Base-by-base conservation (phyloP, 1,140 invertebrate genomes). In the Antheraea pernyi region DNA sequence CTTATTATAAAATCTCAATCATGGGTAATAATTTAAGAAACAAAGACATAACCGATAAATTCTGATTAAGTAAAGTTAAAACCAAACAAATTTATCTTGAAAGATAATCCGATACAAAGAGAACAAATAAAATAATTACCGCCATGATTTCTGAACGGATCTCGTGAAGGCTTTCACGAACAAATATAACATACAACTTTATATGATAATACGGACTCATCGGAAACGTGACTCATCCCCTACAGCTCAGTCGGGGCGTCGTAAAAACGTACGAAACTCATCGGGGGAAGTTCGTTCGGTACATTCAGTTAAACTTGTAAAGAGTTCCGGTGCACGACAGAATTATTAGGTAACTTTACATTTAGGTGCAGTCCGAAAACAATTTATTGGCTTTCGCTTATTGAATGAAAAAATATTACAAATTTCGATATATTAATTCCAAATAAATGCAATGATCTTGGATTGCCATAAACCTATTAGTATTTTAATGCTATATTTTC, bases 261-360 rank as follows among this genome's bases (percentile, higher is more conserved):
- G 67, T 74, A 74, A 74, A 67, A 72, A 71, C 67, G 70, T 79
- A 78, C 10, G 77, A 85, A 83, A 80, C 71, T 79, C 68, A 67
- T 65, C 59, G 72, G 73, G 74, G 73, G 74, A 76, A 81, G 69
- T 83, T 79, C 63, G 65, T 68, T 73, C 74, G 75, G 83, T 80
- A 83, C 79, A 81, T 79, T 74, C 65, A 77, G 76, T 80, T 79
- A 77, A 79, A 81, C 76, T 82, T 80, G 77, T 72, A 75, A 81
- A 84, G 78, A 82, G 81, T 79, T 81, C 76, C 79, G 75, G 58
- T 68, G 69, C 73, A 70, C 68, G 80, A 81, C 79, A 78, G 77
- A 88, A 75, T 85, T 88, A 88, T 86, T 80, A 79, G 72, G 46
- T 65, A 86, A 86, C 80, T 86, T 82, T 80, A 70, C 59, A 65